Evolutionary conservation across 2,113 vertebrate genomes (phyloP).

Genomic region (Sebastes fasciatus): DNA sequence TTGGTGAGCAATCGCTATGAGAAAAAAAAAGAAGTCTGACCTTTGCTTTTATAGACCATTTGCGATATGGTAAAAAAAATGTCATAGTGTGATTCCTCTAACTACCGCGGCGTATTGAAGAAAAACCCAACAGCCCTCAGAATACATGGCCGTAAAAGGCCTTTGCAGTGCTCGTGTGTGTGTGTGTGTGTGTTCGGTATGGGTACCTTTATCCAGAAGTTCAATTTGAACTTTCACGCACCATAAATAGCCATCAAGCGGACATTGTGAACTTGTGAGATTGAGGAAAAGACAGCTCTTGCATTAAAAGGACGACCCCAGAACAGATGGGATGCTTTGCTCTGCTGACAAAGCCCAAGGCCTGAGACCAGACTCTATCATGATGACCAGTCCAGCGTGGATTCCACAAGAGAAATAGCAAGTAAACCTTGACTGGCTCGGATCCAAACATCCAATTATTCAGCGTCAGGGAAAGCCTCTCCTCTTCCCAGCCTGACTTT

Average conservation of each 20-base stretch:
- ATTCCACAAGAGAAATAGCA: constrained; percentile 48
- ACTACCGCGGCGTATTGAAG: constrained; percentile 29
- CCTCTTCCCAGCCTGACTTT: constrained; percentile 45
- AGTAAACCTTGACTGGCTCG: constrained; percentile 63
- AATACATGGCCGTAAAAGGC: constrained; percentile 18
- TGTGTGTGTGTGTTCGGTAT: constrained; percentile 19
- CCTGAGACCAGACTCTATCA: constrained; percentile 62
- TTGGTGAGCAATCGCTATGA: constrained; percentile 59
- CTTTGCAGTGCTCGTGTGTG: constrained; percentile 23
- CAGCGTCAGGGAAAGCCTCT: constrained; percentile 56
- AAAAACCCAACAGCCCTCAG: constrained; percentile 38
- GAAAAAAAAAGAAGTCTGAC: constrained; percentile 69
- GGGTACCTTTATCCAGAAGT: constrained; percentile 44
- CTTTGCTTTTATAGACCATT: constrained; percentile 84
- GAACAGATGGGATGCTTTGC: constrained; percentile 72
- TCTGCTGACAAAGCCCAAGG: constrained; percentile 63
- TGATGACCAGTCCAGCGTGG: constrained; percentile 55
- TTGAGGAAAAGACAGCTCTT: constrained; percentile 49
- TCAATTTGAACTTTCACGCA: constrained; percentile 76
- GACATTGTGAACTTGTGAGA: constrained; percentile 60
- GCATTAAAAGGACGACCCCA: constrained; percentile 55
- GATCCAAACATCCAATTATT: constrained; percentile 72
- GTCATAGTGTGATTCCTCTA: constrained; percentile 51
- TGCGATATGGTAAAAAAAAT: constrained; percentile 60
- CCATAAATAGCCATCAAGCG: constrained; percentile 68